Evolutionary conservation across 2,113 vertebrate genomes (phyloP).

Genomic region (Aplodontia rufa): DNA sequence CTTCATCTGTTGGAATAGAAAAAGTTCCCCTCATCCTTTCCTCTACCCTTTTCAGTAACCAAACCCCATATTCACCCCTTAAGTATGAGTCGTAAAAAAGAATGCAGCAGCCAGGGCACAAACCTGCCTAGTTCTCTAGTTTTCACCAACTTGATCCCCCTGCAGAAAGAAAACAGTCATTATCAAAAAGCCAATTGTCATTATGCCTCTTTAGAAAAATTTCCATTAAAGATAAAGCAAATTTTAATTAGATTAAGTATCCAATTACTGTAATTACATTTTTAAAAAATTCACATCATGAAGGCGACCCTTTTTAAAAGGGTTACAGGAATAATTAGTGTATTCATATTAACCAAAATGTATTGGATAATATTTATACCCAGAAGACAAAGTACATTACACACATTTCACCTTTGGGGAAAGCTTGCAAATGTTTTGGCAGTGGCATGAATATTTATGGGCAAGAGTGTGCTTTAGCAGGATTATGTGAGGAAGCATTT

Average conservation of each 20-base stretch:
- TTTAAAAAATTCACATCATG: conserved; percentile 89
- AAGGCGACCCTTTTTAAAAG: conserved; percentile 89
- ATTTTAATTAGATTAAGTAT: conserved; percentile 93
- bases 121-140: conserved; percentile 55
- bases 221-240: conserved; percentile 91
- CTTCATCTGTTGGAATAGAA: neutral
- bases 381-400: conserved; percentile 89
- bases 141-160: conserved; percentile 81
- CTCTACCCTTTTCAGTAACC: neutral
- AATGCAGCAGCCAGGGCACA: neutral
- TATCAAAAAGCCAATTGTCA: conserved; percentile 91
- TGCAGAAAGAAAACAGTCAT: conserved; percentile 85
- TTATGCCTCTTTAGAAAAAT: conserved; percentile 89
- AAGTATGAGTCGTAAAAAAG: neutral
- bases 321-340: conserved; percentile 91
- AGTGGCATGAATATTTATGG: conserved; percentile 91
- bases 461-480: conserved; percentile 86
- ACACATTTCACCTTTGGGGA: conserved; percentile 90
- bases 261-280: conserved; percentile 93
- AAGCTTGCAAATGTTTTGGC: conserved; percentile 88
- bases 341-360: conserved; percentile 91
- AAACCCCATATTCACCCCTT: neutral
- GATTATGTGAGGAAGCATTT: conserved; percentile 90
- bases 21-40: neutral
- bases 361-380: conserved; percentile 91